Evolutionary conservation across 1,140 invertebrate genomes (phyloP), one percentile per base, ranked within the genome.

Genomic region (Cepaea nemoralis): DNA sequence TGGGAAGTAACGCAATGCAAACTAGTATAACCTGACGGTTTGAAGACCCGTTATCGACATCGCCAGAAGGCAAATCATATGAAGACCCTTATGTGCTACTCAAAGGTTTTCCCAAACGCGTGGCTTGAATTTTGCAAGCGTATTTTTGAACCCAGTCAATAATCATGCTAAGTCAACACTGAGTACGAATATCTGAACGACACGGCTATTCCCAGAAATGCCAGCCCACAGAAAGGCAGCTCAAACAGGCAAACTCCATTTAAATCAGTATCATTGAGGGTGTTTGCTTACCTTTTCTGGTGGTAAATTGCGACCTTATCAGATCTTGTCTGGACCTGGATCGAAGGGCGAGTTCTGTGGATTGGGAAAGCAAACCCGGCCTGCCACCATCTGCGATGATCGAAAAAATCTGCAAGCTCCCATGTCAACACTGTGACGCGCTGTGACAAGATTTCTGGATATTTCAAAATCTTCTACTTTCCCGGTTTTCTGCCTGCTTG

Each of bases 251-350:
- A 63, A 63, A 63, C 27, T 63, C 27, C 27, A 63, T 63, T 63
- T 63, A 63, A 63, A 63, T 63, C 59, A 31, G 59, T 63, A 63
- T 63, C 59, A 31, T 70, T 69, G 35, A 45, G 55, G 31, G 48
- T 74, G 48, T 70, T 33, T 70, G n/a, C 50, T 22, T 78, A 40
- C 55, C 59, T 35, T 27, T 55, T 76, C 45, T 48, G 71, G n/a
- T 73, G 8, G 70, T 73, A 63, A 63, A 63, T 63, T 31, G n/a
- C 27, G 59, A 63, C 59, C 59, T 31, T 63, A 63, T 31, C 59
- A n/a, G 59, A 63, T 31, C n/a, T 31, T 27, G 59, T 63, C 59
- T 63, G 59, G 59, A 63, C 59, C 27, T 8, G 16, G 27, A 63
- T 63, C 59, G 59, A 63, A 63, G 12, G n/a, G n/a, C 33, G 8